phyloP scores from a whole-genome alignment of 2,113 vertebrate species.

The Clarias gariepinus region DNA sequence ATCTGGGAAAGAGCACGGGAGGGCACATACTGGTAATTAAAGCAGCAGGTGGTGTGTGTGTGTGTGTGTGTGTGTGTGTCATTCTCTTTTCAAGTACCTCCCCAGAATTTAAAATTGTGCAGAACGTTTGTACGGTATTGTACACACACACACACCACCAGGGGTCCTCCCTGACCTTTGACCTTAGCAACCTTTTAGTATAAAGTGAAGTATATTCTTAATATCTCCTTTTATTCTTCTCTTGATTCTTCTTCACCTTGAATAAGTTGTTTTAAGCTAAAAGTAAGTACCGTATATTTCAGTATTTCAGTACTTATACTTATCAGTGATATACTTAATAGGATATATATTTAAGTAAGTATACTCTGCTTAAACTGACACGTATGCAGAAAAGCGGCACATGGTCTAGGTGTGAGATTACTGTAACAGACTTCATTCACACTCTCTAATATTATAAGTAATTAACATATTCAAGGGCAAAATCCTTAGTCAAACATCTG shows the following conservation, averaged over 20 bases:
- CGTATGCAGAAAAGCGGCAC: no score
- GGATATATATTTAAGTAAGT: no score
- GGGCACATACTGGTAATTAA: slow-evolving; percentile 80
- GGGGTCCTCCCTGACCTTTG: neutral
- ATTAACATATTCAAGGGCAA: no score
- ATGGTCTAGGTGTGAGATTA: no score
- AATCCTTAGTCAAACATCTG: no score
- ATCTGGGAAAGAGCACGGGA: slow-evolving; percentile 69
- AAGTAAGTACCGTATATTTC: no score
- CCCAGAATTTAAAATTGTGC: slow-evolving; percentile 76
- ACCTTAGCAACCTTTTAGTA: neutral
- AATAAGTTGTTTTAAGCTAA: no score
- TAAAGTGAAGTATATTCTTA: neutral
- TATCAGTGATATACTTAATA: no score
- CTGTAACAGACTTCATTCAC: no score
- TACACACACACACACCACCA: slow-evolving; percentile 54
- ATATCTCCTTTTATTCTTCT: neutral
- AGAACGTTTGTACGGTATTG: slow-evolving; percentile 75
- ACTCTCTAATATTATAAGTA: no score
- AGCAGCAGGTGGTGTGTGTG: slow-evolving; percentile 67
- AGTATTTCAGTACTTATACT: no score
- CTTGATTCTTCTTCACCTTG: neutral
- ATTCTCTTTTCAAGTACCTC: slow-evolving; percentile 65
- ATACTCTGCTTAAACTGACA: no score
- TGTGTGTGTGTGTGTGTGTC: slow-evolving; percentile 24